These are phyloP conservation scores for Philantomba maxwellii DNA, from an alignment of 2,113 vertebrate genomes.

Conservation along the genomic window DNA sequence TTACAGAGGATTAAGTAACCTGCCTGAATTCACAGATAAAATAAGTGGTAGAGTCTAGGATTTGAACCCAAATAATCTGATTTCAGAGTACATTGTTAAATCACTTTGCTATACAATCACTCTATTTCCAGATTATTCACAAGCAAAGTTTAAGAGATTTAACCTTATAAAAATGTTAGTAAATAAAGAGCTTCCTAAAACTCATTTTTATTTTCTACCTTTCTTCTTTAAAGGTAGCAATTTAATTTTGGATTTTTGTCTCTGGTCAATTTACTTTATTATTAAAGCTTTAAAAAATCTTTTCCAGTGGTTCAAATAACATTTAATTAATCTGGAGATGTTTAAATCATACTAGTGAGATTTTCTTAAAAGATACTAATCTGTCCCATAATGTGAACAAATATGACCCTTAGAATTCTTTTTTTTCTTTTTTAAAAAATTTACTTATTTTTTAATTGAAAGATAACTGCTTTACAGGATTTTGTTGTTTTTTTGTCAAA, in stretches of 20 bases:
- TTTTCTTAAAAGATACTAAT: conserved; percentile 9
- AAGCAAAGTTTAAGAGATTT: not conserved
- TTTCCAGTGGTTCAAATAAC: not conserved
- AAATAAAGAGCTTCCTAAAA: conserved; percentile 15
- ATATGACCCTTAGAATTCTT: not conserved
- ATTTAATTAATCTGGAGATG: not conserved
- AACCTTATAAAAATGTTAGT: not conserved
- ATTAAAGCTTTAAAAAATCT: not conserved
- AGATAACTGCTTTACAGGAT: not conserved
- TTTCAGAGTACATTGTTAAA: not conserved
- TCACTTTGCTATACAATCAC: not conserved
- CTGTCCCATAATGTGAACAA: not conserved
- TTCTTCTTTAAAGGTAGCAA: conserved; percentile 1
- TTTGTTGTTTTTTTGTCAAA: not conserved
- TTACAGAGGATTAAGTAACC: too few relatives aligned
- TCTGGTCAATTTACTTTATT: conserved; percentile 11
- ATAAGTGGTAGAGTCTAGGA: too few relatives aligned
- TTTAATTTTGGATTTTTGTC: conserved; percentile 26
- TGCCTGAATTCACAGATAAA: too few relatives aligned
- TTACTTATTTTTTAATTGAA: not conserved
- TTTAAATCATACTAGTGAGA: not conserved
- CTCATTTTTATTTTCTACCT: not conserved
- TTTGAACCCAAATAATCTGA: too few relatives aligned
- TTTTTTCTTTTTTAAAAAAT: not conserved
- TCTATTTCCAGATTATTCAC: not conserved